Evolutionary conservation across 1,140 invertebrate genomes (phyloP), one percentile per base, ranked within the genome.

Genomic region (Camponotus pennsylvanicus): DNA sequence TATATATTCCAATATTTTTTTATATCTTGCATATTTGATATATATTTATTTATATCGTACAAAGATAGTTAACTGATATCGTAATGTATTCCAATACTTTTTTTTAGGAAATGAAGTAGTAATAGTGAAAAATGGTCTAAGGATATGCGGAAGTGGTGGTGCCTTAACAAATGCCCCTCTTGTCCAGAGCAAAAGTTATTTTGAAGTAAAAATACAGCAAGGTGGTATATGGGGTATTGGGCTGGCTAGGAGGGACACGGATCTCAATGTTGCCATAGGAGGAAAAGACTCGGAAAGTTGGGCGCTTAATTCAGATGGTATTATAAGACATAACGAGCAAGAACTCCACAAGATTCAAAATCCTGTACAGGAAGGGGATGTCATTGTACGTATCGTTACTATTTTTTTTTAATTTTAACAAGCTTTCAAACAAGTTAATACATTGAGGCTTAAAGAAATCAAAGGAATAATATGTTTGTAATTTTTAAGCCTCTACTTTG

Each of bases 121-220:
- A 0, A 97, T 99, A 90, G 98, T 99, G 9, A 99, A 99, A 96
- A 98, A 98, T 95, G 98, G 99, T 63, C 96, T 97, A 86, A 95
- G 99, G 91, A 97, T 99, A 63, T 99, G 99, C 95, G 99, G 99
- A 34, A 98, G 97, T 40, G 99, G 99, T 37, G 99, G 98, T 89
- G 98, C 98, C 0, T 95, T 99, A 49, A 98, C 98, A 9, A 99
- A 98, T 94, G 98, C 98, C 37, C 99, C 99, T 0, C 94, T 99
- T 70, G 97, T 98, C 15, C 99, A 99, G 95, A 99, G 99, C 90
- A 99, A 99, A 96, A 98, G 99, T 18, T 99, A 99, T 95, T 99
- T 99, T 96, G 99, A 99, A 96, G 98, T 99, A 3, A 99, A 99
- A 96, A 95, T 99, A 84, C 99, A 99, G 95, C 99, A 99, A 93